Evolutionary conservation across 2,797 vertebrate species (phyloP).

Genomic region (Cynodonichthys magdalenae): DNA sequence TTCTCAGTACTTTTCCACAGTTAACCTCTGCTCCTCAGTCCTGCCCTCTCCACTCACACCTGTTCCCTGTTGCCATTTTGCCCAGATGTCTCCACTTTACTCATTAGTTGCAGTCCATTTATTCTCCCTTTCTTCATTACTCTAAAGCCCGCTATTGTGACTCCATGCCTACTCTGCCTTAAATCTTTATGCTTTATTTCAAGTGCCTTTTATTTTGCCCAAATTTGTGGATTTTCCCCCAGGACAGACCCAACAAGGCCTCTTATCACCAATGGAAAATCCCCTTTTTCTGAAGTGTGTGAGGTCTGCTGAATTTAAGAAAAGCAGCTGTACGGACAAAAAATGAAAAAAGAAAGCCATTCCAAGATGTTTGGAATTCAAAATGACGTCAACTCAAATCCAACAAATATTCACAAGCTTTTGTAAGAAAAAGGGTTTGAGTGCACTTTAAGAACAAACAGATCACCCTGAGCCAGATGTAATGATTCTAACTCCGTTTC

Average conservation of each 20-base stretch:
- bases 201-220: too few relatives aligned
- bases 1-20: too few relatives aligned
- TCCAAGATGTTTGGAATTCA: constrained; percentile 74
- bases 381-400: constrained; percentile 67
- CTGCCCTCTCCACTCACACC: too few relatives aligned
- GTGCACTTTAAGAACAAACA: constrained; percentile 49
- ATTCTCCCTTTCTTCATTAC: too few relatives aligned
- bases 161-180: too few relatives aligned
- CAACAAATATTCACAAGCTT: constrained; percentile 12
- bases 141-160: too few relatives aligned
- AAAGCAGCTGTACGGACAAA: constrained; percentile 68
- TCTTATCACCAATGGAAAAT: constrained; percentile 11
- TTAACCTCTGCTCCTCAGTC: too few relatives aligned
- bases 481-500: constrained; percentile 18
- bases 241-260: background rate
- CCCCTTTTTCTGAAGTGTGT: constrained; percentile 18
- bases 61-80: too few relatives aligned
- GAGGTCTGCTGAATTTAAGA: constrained; percentile 48
- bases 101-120: too few relatives aligned
- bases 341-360: constrained; percentile 50
- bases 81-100: too few relatives aligned
- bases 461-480: constrained; percentile 31
- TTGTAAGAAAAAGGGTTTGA: background rate
- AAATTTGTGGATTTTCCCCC: too few relatives aligned
- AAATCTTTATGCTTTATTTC: too few relatives aligned